Base-by-base conservation (phyloP, 2,888 invertebrate genomes). In the Tetrapedia diversipes region DNA sequence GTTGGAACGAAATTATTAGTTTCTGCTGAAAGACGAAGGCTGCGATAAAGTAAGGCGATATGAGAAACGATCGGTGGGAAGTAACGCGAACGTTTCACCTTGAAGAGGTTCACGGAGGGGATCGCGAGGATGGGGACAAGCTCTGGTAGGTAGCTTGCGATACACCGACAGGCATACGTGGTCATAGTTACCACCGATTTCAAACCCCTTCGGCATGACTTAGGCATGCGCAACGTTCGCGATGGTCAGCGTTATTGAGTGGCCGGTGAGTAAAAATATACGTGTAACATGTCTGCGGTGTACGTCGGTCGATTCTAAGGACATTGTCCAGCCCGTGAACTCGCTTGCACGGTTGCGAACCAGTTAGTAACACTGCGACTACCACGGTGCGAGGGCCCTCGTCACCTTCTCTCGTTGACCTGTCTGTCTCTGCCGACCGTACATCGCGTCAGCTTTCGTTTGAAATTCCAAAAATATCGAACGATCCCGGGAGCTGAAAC, bases 191-290 rank as follows among this genome's bases (percentile, higher is more conserved):
- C 80, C 77, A 77, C 78, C 59, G 80, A 81, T 80, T 80, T 84
- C 70, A 39, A 75, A 51, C 66, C 80, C 69, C 73, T 56, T 68
- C 49, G 43, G 68, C 63, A 43, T 51, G 59, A 64, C 78, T 81
- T 82, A 87, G 85, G 87, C 89, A 89, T 90, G 90, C 90, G 90
- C 91, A 86, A 86, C 78, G 78, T 85, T 79, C 82, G 71, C 80
- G 81, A 72, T 86, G 90, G 90, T 90, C 90, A 90, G 86, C 88
- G 88, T 86, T 91, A 91, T 91, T 89, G 91, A 91, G 90, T 91
- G 87, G 87, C 80, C 85, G 86, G 80, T 73, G 82, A 82, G 86
- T 86, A 86, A 82, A 86, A 89, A 87, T 88, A 88, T 83, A 85
- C 77, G 80, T 77, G 77, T 66, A 60, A 61, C 70, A 47, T 70